Evolutionary conservation across 2,113 vertebrate species (phyloP), one percentile per base, ranked within the genome.

Genomic region (Pithys albifrons): DNA sequence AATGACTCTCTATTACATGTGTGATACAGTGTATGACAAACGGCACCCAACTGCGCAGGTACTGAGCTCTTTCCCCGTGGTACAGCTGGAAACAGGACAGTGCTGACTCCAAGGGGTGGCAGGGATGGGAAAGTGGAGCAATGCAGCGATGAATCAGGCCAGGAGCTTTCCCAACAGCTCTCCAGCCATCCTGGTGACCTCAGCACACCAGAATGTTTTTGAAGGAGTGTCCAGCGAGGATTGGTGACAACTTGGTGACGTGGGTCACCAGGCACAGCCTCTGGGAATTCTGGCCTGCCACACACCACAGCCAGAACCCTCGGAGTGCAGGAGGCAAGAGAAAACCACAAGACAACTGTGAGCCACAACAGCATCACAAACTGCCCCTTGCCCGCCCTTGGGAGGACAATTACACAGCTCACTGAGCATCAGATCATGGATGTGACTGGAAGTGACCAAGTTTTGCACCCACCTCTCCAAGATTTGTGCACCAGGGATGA

Each of bases 81-180:
- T 4, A 19, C 45, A 61, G 45, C 71, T 48, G 64, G 33, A 45
- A 89, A 35, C 25, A 43, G 0, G 2, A 9, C 58, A 35, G n/a
- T 2, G 24, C 9, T 45, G 64, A 55, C 7, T 89, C 59, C 23
- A 67, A 62, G 67, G 59, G 61, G 65, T 81, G 75, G 74, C 72
- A 83, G 0, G 1, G 72, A 85, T 39, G 43, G 33, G 20, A 25
- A 88, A 84, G 14, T 18, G 62, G 78, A 91, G 62, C 65, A 82
- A 19, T 0, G 1, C 45, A 51, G 87, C 0, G 1, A 77, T 71
- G 76, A 93, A 89, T 91, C 88, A 91, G 67, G 81, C 58, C 51
- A 5, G 3, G 54, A 89, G 93, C 88, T 85, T 54, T 71, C 85
- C 75, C 88, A 80, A 70, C 19, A 91, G 89, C 91, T 67, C 51